These are phyloP conservation scores for Chondrilla cf. caribensis DNA, from an alignment of 37 sponge, comb jelly and placozoan genomes.

Conservation along the genomic window DNA sequence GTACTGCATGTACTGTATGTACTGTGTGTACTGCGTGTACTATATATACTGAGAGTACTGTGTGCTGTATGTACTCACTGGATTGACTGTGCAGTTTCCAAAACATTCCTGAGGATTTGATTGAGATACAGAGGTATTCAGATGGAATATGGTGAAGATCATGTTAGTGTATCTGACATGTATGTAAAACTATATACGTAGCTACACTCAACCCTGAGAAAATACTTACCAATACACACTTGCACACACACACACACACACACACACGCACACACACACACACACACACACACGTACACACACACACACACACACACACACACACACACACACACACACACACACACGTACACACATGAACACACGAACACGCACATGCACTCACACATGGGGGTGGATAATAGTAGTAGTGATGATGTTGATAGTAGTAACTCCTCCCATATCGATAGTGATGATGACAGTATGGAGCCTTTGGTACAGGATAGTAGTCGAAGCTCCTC, in stretches of 20 bases:
- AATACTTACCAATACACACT: no score
- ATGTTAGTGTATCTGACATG: background rate
- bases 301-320: background rate
- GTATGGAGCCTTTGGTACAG: background rate
- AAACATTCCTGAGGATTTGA: slow-evolving; percentile 16
- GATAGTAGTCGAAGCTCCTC: background rate
- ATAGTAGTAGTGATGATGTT: background rate
- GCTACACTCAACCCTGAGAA: background rate
- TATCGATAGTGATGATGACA: background rate
- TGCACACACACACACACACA: no score
- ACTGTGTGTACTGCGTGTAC: no score
- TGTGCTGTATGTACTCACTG: background rate
- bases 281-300: background rate
- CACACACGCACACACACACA: no score
- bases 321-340: slow-evolving; percentile 1
- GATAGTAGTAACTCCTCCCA: background rate
- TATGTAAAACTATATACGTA: background rate
- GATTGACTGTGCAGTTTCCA: background rate
- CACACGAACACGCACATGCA: background rate
- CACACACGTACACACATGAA: background rate
- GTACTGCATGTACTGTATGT: no score
- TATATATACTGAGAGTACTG: no score
- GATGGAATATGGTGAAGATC: background rate
- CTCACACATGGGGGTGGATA: slow-evolving; percentile 2
- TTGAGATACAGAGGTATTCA: background rate